These are phyloP conservation scores for Thymelicus acteon DNA, from an alignment of 2,888 invertebrate species.

Conservation along the genomic window DNA sequence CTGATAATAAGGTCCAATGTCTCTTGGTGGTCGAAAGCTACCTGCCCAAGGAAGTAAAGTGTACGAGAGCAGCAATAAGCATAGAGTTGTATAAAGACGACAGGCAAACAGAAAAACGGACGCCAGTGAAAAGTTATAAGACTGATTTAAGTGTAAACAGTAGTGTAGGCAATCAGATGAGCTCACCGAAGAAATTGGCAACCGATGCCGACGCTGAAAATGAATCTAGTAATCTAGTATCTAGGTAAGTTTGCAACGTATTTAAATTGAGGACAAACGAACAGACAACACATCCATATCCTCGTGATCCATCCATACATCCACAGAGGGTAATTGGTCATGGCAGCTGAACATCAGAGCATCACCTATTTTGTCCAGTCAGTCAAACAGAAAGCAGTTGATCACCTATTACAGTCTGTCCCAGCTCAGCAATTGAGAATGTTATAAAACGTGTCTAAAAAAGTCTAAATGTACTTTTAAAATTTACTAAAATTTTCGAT, in stretches of 20 bases:
- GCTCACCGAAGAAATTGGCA: conserved; percentile 66
- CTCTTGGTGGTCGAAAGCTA: conserved; percentile 69
- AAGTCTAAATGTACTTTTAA: too few species aligned
- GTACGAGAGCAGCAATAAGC: conserved; percentile 87
- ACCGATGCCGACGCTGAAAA: conserved; percentile 52
- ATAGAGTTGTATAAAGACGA: conserved; percentile 83
- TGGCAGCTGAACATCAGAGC: too few species aligned
- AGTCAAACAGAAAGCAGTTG: too few species aligned
- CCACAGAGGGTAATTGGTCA: too few species aligned
- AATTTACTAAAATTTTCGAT: too few species aligned
- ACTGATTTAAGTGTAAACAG: conserved; percentile 75
- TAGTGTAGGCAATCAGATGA: conserved; percentile 61
- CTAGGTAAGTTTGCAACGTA: conserved; percentile 59
- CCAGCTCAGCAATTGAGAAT: too few species aligned
- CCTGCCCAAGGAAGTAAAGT: conserved; percentile 87
- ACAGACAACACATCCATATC: too few species aligned
- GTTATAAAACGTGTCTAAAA: too few species aligned
- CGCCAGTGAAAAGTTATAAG: conserved; percentile 76
- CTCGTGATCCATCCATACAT: too few species aligned
- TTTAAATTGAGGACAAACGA: neutral
- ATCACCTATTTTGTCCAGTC: too few species aligned
- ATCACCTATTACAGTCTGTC: too few species aligned
- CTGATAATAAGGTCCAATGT: conserved; percentile 75
- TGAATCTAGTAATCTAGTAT: conserved; percentile 65
- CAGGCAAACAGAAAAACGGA: conserved; percentile 58